Conservation (phyloP, 53 echinoderm and acorn worm species). For the Glandiceps talaboti region DNA sequence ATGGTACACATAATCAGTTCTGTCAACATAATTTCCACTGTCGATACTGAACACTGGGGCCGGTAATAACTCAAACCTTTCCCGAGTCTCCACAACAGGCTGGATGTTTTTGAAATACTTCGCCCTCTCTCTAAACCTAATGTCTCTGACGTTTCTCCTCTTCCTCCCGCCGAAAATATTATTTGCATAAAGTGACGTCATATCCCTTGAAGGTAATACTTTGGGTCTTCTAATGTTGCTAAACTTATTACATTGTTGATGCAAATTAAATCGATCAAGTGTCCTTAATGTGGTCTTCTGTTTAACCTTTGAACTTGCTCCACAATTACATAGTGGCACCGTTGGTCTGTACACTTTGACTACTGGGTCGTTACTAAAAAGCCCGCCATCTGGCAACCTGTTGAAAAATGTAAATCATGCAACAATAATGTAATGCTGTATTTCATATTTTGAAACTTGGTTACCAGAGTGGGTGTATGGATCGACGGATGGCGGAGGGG, state of each 20-base stretch:
- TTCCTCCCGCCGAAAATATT: not conserved
- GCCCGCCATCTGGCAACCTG: slow-evolving; percentile 82
- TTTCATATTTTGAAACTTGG: no score
- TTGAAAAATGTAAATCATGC: no score
- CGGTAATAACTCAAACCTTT: not conserved
- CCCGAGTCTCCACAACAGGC: not conserved
- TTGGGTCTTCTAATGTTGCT: slow-evolving; percentile 34
- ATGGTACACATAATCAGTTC: not conserved
- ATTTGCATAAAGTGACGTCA: slow-evolving; percentile 44
- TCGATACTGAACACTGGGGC: not conserved
- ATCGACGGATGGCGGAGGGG: no score
- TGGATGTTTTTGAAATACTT: no score
- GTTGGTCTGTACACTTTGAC: not conserved
- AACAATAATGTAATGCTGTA: no score
- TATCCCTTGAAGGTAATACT: slow-evolving; percentile 46
- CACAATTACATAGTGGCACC: slow-evolving; percentile 2
- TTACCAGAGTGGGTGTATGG: no score
- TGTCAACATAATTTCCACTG: not conserved
- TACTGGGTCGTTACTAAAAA: slow-evolving; percentile 58
- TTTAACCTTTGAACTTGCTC: not conserved
- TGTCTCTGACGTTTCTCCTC: not conserved
- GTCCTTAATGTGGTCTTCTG: not conserved
- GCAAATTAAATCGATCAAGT: not conserved
- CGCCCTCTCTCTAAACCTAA: not conserved
- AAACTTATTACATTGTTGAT: not conserved